These are phyloP conservation scores for Metaphire vulgaris DNA, from an alignment of 1,140 invertebrate genomes.

Conservation along the genomic window DNA sequence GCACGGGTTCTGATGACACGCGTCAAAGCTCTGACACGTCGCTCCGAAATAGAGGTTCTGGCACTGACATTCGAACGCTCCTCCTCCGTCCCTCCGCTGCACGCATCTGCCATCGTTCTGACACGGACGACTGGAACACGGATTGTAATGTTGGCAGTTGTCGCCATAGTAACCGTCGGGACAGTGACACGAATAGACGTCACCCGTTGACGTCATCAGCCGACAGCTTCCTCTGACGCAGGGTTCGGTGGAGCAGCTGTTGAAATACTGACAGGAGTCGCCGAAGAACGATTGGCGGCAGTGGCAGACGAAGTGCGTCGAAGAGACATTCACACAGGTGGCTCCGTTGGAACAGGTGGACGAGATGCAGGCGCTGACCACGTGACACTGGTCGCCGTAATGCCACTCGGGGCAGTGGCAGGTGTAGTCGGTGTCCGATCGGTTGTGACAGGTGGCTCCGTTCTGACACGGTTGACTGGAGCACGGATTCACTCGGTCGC, in stretches of 20 bases:
- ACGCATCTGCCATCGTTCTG: constrained; percentile 19
- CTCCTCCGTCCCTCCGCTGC: not conserved
- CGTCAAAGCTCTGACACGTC: constrained; percentile 17
- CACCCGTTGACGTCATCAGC: not conserved
- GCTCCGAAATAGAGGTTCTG: constrained; percentile 16
- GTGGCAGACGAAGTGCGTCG: constrained; percentile 39
- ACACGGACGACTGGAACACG: constrained; percentile 19
- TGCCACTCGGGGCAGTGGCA: constrained; percentile 75
- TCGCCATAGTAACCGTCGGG: constrained; percentile 18
- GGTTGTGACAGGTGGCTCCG: constrained; percentile 39
- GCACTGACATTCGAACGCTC: constrained; percentile 20
- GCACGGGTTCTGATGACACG: constrained; percentile 24
- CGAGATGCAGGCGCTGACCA: constrained; percentile 33
- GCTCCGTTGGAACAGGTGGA: constrained; percentile 13
- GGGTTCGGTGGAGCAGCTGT: constrained; percentile 41
- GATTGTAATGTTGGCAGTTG: constrained; percentile 20
- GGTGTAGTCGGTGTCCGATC: constrained; percentile 48
- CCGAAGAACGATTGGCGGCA: constrained; percentile 47
- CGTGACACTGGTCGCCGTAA: constrained; percentile 58
- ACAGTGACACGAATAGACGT: constrained; percentile 14
- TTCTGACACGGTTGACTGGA: constrained; percentile 42
- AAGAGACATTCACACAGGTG: constrained; percentile 23
- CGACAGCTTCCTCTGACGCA: constrained; percentile 36
- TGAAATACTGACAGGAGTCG: constrained; percentile 40
- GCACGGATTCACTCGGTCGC: constrained; percentile 21